These are phyloP conservation scores for Neogale vison DNA, from an alignment of 2,113 vertebrate species.

Conservation along the genomic window DNA sequence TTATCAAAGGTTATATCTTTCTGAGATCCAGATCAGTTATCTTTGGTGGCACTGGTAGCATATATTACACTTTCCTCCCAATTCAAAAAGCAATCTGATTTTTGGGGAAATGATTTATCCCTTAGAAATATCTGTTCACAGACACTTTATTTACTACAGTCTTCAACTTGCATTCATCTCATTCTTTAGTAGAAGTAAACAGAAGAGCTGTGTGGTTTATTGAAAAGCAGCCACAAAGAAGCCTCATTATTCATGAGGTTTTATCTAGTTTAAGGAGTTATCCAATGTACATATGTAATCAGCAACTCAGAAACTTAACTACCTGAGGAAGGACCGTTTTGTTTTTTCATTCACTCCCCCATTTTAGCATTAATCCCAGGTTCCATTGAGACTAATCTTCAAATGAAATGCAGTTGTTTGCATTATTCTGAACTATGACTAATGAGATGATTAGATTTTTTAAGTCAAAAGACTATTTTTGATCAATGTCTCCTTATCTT, in stretches of 20 bases:
- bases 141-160: background rate
- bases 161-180: conserved; percentile 5
- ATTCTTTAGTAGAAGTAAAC: conserved; percentile 49
- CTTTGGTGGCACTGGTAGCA: conserved; percentile 20
- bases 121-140: conserved; percentile 42
- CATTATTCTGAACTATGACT: background rate
- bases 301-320: background rate
- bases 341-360: background rate
- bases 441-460: background rate
- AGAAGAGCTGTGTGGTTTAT: background rate
- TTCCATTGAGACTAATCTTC: background rate
- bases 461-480: conserved; percentile 31
- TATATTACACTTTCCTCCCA: conserved; percentile 29
- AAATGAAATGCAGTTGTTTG: conserved; percentile 17
- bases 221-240: conserved; percentile 33
- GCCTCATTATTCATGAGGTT: background rate
- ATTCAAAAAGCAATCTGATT: conserved; percentile 23
- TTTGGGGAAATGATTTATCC: background rate
- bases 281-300: background rate
- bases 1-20: conserved; percentile 2
- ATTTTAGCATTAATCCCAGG: background rate
- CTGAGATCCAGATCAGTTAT: conserved; percentile 15
- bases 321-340: background rate
- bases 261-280: conserved; percentile 25
- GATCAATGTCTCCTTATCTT: background rate